A percentile compares a stretch with the other conserved stretches of the same genome.
Evolutionary conservation across 92 coral and sea anemone genomes (phyloP).

Genomic region (Palythoa grandiflora): DNA sequence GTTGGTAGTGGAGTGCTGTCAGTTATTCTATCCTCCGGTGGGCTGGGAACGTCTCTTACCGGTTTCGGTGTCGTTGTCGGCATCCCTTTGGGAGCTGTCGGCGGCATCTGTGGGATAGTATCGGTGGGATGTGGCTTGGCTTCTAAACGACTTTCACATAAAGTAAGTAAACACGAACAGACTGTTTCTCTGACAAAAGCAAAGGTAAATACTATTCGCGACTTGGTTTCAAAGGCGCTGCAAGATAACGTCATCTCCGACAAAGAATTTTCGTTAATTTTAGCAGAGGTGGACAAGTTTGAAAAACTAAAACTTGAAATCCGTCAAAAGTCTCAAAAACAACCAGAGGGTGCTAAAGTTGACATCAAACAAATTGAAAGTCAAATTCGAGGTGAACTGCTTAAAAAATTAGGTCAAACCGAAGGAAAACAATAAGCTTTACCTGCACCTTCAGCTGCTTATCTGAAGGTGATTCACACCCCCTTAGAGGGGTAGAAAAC

Average conservation of each 20-base stretch:
- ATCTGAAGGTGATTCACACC: no score
- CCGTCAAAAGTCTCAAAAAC: slow-evolving; percentile 20
- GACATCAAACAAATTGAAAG: no score
- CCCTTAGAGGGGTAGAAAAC: no score
- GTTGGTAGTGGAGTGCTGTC: slow-evolving; percentile 53
- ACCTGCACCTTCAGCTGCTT: no score
- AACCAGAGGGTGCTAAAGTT: background rate
- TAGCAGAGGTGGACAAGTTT: slow-evolving; percentile 17
- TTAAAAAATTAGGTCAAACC: no score
- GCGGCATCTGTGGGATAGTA: slow-evolving; percentile 54
- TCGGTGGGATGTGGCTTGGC: slow-evolving; percentile 55
- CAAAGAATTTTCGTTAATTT: slow-evolving; percentile 17
- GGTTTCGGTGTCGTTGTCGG: slow-evolving; percentile 64
- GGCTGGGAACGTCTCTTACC: slow-evolving; percentile 65
- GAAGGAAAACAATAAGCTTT: no score
- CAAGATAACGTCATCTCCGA: slow-evolving; percentile 32
- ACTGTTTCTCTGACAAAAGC: slow-evolving; percentile 47
- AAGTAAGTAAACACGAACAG: slow-evolving; percentile 64
- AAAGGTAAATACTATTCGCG: slow-evolving; percentile 34
- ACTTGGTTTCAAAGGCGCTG: slow-evolving; percentile 40
- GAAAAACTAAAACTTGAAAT: slow-evolving; percentile 18
- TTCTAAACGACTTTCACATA: slow-evolving; percentile 58
- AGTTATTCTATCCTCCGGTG: slow-evolving; percentile 49
- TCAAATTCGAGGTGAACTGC: no score
- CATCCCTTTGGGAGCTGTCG: slow-evolving; percentile 58